These are phyloP conservation scores for Chloroceryle aenea DNA, from an alignment of 2,113 vertebrate genomes.

Conservation along the genomic window DNA sequence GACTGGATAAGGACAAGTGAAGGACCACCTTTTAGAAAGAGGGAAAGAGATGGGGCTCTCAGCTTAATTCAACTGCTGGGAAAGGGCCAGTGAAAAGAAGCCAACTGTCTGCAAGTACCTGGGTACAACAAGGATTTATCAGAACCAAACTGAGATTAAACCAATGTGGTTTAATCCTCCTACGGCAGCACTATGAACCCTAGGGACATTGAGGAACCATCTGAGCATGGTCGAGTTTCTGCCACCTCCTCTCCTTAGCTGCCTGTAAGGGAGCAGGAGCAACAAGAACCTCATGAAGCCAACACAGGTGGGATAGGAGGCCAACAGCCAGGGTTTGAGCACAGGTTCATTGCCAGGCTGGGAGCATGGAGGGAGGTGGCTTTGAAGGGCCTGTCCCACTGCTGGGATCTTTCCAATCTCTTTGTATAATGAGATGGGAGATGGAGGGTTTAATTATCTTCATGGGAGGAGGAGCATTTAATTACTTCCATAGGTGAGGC, in stretches of 20 bases:
- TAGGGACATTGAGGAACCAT: fast-evolving
- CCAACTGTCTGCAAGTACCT: background rate
- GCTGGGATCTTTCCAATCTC: background rate
- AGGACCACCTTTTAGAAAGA: background rate
- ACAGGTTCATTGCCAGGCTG: background rate
- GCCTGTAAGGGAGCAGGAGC: no score
- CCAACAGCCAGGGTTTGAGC: background rate
- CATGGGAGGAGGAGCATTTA: background rate
- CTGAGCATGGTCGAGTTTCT: background rate
- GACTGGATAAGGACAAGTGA: background rate
- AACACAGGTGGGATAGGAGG: background rate
- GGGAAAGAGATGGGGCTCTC: background rate
- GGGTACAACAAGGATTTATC: background rate
- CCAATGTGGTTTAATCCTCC: background rate
- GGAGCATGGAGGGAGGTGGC: background rate
- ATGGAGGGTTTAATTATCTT: background rate
- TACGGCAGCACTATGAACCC: background rate
- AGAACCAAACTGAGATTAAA: background rate
- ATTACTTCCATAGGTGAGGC: background rate
- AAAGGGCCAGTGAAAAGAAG: background rate
- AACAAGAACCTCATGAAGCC: background rate
- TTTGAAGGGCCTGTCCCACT: background rate
- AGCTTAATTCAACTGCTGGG: background rate
- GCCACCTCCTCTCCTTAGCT: background rate
- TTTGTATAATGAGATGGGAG: background rate